phyloP scores from a whole-genome alignment of 2,113 vertebrate genomes.

The Corythaeola cristata region DNA sequence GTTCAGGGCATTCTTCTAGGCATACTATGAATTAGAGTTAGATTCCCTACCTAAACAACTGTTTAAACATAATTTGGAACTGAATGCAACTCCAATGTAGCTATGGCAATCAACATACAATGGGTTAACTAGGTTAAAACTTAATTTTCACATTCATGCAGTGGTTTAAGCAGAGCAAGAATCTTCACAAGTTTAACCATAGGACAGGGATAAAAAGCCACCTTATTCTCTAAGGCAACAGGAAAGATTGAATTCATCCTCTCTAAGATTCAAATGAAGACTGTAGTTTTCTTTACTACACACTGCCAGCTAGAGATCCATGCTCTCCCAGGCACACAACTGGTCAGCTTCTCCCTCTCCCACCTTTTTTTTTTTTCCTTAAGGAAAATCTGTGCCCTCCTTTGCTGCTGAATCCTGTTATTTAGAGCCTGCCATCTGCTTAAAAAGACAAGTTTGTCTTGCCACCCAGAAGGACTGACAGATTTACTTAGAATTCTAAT shows the following conservation, averaged over 20 bases:
- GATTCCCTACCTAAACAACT: not conserved
- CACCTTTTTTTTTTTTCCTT: not conserved
- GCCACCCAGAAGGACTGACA: not conserved
- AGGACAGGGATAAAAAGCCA: not conserved
- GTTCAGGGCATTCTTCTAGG: not conserved
- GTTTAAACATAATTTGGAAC: not conserved
- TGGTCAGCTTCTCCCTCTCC: not conserved
- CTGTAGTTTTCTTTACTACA: not conserved
- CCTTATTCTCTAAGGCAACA: not conserved
- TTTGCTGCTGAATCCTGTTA: not conserved
- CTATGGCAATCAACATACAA: not conserved
- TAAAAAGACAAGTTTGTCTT: not conserved
- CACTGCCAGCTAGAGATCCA: not conserved
- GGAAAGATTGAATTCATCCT: not conserved
- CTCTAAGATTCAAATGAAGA: not conserved
- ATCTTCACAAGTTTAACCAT: not conserved
- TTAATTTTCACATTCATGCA: not conserved
- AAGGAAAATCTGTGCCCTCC: not conserved
- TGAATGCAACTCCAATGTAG: not conserved
- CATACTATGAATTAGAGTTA: not conserved
- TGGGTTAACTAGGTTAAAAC: not conserved
- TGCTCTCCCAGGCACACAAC: not conserved
- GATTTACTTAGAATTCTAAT: slow-evolving; percentile 16
- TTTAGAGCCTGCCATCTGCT: slow-evolving; percentile 16
- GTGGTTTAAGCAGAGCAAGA: not conserved